phyloP scores from a whole-genome alignment of 2,797 vertebrate species.

The Synanceia verrucosa region DNA sequence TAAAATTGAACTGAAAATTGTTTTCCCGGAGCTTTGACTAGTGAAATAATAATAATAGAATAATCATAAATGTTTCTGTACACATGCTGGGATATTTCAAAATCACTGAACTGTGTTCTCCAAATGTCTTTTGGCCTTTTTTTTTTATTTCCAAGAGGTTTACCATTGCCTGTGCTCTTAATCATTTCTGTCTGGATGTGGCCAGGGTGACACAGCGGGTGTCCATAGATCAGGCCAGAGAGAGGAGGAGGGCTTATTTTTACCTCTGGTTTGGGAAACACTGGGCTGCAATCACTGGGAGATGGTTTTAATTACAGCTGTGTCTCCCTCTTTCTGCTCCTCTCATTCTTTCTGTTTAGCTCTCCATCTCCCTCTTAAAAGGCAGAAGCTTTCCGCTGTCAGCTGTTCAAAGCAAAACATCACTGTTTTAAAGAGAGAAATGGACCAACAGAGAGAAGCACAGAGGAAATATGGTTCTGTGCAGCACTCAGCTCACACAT shows the following conservation, averaged over 20 bases:
- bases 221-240: slow-evolving; percentile 75
- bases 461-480: slow-evolving; percentile 20
- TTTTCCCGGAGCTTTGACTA: neutral
- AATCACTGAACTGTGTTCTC: slow-evolving; percentile 33
- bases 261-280: slow-evolving; percentile 80
- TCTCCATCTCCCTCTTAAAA: slow-evolving; percentile 6
- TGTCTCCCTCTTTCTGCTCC: slow-evolving; percentile 18
- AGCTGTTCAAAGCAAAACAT: neutral
- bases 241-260: slow-evolving; percentile 74
- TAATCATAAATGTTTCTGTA: slow-evolving; percentile 15
- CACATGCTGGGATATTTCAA: slow-evolving; percentile 18
- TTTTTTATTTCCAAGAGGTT: slow-evolving; percentile 72
- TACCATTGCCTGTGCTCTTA: slow-evolving; percentile 72
- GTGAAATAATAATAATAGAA: neutral
- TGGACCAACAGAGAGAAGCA: slow-evolving; percentile 10
- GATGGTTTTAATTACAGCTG: slow-evolving; percentile 87
- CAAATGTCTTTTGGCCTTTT: slow-evolving; percentile 69
- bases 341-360: slow-evolving; percentile 14
- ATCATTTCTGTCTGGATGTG: slow-evolving; percentile 80
- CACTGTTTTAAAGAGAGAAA: slow-evolving; percentile 17
- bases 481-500: slow-evolving; percentile 33
- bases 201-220: slow-evolving; percentile 82
- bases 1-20: neutral
- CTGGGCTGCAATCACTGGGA: slow-evolving; percentile 63
- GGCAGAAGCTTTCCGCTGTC: neutral